Percentiles rank a stretch among this genome's conserved stretches.
Evolutionary conservation across 2,888 invertebrate genomes (phyloP).

Genomic region (Patella depressa): DNA sequence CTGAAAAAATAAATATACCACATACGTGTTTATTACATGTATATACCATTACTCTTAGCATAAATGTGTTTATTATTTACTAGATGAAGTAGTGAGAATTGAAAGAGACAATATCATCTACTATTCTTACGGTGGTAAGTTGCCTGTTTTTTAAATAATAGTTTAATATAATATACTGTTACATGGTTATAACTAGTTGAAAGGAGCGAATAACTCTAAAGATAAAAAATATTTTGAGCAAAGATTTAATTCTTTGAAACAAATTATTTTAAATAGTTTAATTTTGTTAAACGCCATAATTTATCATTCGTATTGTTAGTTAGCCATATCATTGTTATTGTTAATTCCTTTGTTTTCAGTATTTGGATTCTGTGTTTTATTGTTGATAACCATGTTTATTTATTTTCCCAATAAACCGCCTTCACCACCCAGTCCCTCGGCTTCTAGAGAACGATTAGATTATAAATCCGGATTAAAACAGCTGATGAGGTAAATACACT

Average conservation of each 20-base stretch:
- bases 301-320: too few species aligned
- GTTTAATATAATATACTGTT: too few species aligned
- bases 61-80: not conserved
- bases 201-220: too few species aligned
- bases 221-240: too few species aligned
- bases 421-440: conserved; percentile 12
- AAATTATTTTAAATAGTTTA: too few species aligned
- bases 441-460: conserved; percentile 12
- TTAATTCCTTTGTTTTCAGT: not conserved
- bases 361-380: conserved; percentile 4
- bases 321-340: too few species aligned
- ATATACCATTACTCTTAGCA: not conserved
- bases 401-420: conserved; percentile 15
- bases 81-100: conserved; percentile 1
- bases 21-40: too few species aligned
- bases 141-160: too few species aligned
- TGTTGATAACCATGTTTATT: not conserved
- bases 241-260: too few species aligned
- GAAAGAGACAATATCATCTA: conserved; percentile 12
- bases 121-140: conserved; percentile 12
- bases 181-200: too few species aligned
- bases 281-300: too few species aligned
- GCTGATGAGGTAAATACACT: conserved; percentile 6
- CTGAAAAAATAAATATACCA: too few species aligned
- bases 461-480: conserved; percentile 17